Percentiles rank a stretch among this genome's conserved stretches.
Evolutionary conservation across 2,113 vertebrate genomes (phyloP).

Genomic region (Orthonyx spaldingii): DNA sequence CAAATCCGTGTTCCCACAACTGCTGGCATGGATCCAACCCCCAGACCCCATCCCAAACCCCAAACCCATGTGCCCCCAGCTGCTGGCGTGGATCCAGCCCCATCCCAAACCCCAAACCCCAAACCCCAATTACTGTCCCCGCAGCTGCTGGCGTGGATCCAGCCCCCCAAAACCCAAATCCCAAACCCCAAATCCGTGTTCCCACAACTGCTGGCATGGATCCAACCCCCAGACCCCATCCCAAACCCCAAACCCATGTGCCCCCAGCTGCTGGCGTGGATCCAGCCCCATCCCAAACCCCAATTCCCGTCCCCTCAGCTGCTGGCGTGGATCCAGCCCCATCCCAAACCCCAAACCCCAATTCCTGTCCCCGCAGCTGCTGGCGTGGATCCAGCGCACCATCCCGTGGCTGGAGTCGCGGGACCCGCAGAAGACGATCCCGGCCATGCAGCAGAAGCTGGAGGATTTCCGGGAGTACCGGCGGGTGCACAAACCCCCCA

Average conservation of each 20-base stretch:
- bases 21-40: too few species aligned
- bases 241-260: background rate
- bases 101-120: too few species aligned
- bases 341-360: background rate
- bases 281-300: background rate
- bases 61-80: too few species aligned
- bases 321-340: background rate
- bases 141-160: too few species aligned
- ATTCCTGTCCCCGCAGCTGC: constrained; percentile 66
- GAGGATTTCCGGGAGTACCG: constrained; percentile 94
- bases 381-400: constrained; percentile 94
- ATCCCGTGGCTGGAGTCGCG: constrained; percentile 93
- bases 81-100: too few species aligned
- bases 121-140: too few species aligned
- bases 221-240: background rate
- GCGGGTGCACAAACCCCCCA: constrained; percentile 88
- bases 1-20: background rate
- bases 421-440: constrained; percentile 87
- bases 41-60: too few species aligned
- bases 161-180: background rate
- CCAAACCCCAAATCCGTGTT: background rate
- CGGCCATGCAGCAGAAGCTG: constrained; percentile 92
- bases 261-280: background rate
- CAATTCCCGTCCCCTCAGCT: background rate
- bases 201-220: too few species aligned